A percentile compares a stretch with the other conserved stretches of the same genome.
These are phyloP conservation scores for Himalopsyche phryganea DNA, from an alignment of 1,140 invertebrate genomes.

Conservation along the genomic window DNA sequence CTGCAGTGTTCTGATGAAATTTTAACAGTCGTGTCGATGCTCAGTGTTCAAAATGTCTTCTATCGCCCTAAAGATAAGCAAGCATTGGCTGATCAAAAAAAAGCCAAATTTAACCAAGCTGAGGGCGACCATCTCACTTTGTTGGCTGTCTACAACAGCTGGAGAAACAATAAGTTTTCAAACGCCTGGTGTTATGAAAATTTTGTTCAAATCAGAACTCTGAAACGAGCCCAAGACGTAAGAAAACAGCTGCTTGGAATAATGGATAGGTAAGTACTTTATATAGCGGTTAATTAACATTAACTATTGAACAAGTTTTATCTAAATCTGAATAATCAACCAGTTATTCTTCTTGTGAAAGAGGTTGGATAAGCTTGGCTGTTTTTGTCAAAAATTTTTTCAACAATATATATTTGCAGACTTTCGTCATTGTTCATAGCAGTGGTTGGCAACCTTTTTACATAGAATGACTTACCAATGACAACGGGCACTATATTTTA, in stretches of 20 bases:
- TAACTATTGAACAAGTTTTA: too few species aligned
- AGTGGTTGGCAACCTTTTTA: too few species aligned
- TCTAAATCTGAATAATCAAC: too few species aligned
- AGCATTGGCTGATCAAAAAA: constrained; percentile 96
- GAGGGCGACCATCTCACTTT: constrained; percentile 98
- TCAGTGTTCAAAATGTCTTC: constrained; percentile 98
- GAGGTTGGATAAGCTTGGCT: too few species aligned
- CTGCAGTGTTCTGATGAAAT: constrained; percentile 98
- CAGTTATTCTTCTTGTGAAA: too few species aligned
- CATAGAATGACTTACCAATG: too few species aligned
- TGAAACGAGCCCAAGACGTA: constrained; percentile 97
- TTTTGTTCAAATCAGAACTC: constrained; percentile 95
- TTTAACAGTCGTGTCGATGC: constrained; percentile 97
- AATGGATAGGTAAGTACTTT: constrained; percentile 88
- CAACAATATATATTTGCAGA: too few species aligned
- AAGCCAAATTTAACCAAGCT: constrained; percentile 97
- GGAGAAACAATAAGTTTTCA: constrained; percentile 99
- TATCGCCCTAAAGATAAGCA: constrained; percentile 97
- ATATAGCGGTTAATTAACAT: too few species aligned
- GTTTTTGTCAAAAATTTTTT: too few species aligned
- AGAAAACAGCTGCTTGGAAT: constrained; percentile 96
- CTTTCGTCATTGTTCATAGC: too few species aligned
- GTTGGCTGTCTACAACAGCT: constrained; percentile 98
- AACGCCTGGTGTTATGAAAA: constrained; percentile 99
- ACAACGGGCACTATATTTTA: too few species aligned